Evolutionary conservation across 2,888 invertebrate genomes (phyloP).

Genomic region (Strigamia crassipes): DNA sequence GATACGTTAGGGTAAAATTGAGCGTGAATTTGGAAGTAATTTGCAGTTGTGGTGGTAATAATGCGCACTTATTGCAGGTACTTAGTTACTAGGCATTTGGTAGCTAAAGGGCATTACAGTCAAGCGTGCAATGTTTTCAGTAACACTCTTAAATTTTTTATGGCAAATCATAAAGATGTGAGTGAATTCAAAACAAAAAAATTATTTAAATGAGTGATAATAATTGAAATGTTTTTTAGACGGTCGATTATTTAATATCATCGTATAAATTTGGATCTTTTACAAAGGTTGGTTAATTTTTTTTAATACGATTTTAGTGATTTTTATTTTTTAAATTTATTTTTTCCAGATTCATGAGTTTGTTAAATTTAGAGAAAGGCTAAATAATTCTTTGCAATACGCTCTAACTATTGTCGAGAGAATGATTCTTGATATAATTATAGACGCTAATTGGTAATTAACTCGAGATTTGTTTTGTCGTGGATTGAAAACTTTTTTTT

Average conservation of each 20-base stretch:
- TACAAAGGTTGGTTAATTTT: conserved; percentile 66
- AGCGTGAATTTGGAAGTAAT: neutral
- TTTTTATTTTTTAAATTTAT: conserved; percentile 31
- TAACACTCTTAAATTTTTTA: conserved; percentile 81
- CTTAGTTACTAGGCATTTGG: conserved; percentile 68
- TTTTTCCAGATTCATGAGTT: conserved; percentile 74
- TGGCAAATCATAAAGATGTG: conserved; percentile 80
- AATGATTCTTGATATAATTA: conserved; percentile 71
- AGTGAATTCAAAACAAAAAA: neutral
- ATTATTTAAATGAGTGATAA: conserved; percentile 52
- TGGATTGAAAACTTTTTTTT: conserved; percentile 49
- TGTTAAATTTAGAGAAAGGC: conserved; percentile 77
- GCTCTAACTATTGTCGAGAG: conserved; percentile 70
- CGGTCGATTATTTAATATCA: conserved; percentile 86
- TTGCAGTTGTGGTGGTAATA: too few species aligned
- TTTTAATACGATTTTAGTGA: neutral
- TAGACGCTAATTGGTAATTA: conserved; percentile 56
- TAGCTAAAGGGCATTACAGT: conserved; percentile 72
- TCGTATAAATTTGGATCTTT: conserved; percentile 95
- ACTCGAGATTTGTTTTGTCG: conserved; percentile 23
- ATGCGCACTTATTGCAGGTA: conserved; percentile 56
- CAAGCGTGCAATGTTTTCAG: conserved; percentile 73
- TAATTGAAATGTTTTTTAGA: conserved; percentile 64
- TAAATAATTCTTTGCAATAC: conserved; percentile 81
- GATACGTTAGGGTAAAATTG: conserved; percentile 80